phyloP scores from a whole-genome alignment of 2,797 vertebrate genomes.

The Melanotaenia maccullochi region DNA sequence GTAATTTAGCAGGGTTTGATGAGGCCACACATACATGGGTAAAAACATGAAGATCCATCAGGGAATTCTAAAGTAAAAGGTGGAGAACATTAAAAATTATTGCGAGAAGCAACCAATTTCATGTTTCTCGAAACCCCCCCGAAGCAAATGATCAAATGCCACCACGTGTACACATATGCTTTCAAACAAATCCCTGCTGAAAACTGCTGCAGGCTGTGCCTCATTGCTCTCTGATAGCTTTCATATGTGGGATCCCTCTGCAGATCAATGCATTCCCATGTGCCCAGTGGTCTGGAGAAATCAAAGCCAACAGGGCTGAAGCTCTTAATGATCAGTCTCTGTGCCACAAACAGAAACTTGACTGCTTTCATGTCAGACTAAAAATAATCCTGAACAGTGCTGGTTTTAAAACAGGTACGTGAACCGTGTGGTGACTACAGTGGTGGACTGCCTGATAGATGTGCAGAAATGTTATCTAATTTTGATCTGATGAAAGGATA shows the following conservation, averaged over 20 bases:
- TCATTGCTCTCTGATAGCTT: conserved; percentile 70
- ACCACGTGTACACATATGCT: conserved; percentile 14
- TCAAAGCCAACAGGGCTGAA: conserved; percentile 49
- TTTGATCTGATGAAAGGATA: neutral
- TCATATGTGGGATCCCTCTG: conserved; percentile 49
- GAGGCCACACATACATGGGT: conserved; percentile 1
- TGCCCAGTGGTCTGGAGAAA: conserved; percentile 49
- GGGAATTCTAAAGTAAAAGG: conserved; percentile 16
- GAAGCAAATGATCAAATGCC: conserved; percentile 16
- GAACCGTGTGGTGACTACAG: neutral
- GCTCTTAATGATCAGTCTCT: conserved; percentile 43
- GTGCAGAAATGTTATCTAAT: neutral
- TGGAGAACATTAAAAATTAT: conserved; percentile 30
- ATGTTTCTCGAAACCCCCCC: neutral
- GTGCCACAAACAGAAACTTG: conserved; percentile 32
- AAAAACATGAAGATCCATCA: conserved; percentile 5
- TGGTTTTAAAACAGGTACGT: conserved; percentile 3
- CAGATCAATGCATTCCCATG: conserved; percentile 65
- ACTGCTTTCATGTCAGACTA: conserved; percentile 19
- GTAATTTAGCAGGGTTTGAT: conserved; percentile 4
- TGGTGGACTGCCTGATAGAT: neutral
- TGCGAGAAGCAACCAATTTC: conserved; percentile 11
- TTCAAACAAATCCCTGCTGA: conserved; percentile 32
- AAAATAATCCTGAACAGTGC: neutral
- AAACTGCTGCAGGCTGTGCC: conserved; percentile 52